Percentiles rank a stretch among this genome's conserved stretches.
phyloP scores from a whole-genome alignment of 2,797 vertebrate species.

The Remorina albescens region DNA sequence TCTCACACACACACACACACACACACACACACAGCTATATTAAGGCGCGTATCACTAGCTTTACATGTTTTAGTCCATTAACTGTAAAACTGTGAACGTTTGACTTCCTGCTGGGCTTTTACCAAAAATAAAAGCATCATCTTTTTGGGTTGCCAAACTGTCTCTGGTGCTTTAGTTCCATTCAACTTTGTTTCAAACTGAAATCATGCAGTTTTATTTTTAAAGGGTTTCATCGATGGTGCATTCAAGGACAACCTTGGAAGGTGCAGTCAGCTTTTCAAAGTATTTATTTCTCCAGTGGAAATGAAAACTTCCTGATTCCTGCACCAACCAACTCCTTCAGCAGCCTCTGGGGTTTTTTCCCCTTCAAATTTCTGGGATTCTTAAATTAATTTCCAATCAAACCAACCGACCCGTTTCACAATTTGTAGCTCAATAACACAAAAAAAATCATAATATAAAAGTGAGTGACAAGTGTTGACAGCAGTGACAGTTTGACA shows the following conservation, averaged over 20 bases:
- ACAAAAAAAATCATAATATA: too few species aligned
- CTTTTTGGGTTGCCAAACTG: not conserved
- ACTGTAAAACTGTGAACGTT: not conserved
- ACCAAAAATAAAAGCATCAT: not conserved
- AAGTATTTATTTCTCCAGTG: too few species aligned
- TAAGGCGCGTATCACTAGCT: not conserved
- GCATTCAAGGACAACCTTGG: not conserved
- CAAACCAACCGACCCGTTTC: too few species aligned
- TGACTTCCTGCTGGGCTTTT: not conserved
- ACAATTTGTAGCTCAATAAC: too few species aligned
- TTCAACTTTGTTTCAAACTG: not conserved
- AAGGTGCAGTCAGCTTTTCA: not conserved
- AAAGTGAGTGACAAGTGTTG: too few species aligned
- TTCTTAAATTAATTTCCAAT: too few species aligned
- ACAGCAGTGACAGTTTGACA: too few species aligned
- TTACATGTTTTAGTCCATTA: constrained; percentile 1
- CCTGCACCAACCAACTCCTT: too few species aligned
- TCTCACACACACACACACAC: not conserved
- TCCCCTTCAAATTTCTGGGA: too few species aligned
- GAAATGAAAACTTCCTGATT: too few species aligned
- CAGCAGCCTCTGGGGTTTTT: too few species aligned
- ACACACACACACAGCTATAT: not conserved
- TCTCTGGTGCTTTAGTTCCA: not conserved
- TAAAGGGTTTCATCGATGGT: not conserved
- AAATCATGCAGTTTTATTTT: not conserved